These are phyloP conservation scores for Muscidifurax raptorellus DNA, from an alignment of 1,140 invertebrate genomes.

Conservation along the genomic window DNA sequence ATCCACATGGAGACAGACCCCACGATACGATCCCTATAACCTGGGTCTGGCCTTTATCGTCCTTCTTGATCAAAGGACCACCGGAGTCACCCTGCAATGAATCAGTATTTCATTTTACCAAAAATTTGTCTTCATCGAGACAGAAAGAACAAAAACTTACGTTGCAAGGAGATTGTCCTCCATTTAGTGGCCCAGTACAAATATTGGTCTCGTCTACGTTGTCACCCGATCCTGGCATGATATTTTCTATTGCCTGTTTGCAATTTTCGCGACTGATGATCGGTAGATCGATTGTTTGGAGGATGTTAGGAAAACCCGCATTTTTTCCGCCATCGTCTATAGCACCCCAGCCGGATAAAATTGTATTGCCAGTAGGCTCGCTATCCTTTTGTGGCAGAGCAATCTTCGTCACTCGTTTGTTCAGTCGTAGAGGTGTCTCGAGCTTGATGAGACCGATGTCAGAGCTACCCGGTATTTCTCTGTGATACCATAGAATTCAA, in stretches of 20 bases:
- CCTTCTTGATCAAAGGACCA: constrained; percentile 77
- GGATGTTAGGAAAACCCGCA: background rate
- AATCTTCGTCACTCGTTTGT: constrained; percentile 75
- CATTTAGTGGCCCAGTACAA: constrained; percentile 78
- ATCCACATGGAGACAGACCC: constrained; percentile 83
- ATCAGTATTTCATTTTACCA: constrained; percentile 15
- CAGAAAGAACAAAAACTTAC: constrained; percentile 60
- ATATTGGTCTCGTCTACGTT: constrained; percentile 73
- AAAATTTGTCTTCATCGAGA: background rate
- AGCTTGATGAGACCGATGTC: constrained; percentile 81
- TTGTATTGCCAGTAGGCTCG: constrained; percentile 42
- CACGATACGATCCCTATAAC: constrained; percentile 84
- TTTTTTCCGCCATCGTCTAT: constrained; percentile 45
- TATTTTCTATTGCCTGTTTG: constrained; percentile 53
- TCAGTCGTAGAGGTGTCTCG: constrained; percentile 74
- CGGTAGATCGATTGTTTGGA: background rate
- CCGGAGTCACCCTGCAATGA: constrained; percentile 79
- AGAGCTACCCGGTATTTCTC: background rate
- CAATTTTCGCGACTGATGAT: constrained; percentile 57
- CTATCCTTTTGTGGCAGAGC: constrained; percentile 67
- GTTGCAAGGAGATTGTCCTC: constrained; percentile 77
- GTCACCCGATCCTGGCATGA: constrained; percentile 54
- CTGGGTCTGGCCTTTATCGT: constrained; percentile 21
- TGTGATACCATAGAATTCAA: too few relatives aligned
- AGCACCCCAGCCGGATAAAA: constrained; percentile 76